These are phyloP conservation scores for Proales similis DNA, from an alignment of 1,140 invertebrate species.

Conservation along the genomic window DNA sequence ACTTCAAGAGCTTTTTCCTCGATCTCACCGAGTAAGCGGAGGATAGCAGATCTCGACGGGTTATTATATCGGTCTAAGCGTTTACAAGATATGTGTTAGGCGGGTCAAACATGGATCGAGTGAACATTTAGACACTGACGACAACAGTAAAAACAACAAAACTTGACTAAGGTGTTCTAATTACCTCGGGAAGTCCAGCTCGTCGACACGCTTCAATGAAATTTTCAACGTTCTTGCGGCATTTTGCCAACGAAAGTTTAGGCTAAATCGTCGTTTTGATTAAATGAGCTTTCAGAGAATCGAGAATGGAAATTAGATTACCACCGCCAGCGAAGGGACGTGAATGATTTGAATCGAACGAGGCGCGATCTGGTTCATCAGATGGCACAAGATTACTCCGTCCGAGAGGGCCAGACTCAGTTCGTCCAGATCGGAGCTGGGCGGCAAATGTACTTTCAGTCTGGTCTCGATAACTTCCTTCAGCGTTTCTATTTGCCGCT, in stretches of 20 bases:
- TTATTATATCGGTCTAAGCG: slow-evolving; percentile 4
- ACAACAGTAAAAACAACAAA: background rate
- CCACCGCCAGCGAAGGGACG: slow-evolving; percentile 84
- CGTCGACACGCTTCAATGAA: slow-evolving; percentile 84
- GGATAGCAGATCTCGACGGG: slow-evolving; percentile 19
- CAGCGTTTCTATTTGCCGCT: slow-evolving; percentile 72
- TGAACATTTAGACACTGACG: background rate
- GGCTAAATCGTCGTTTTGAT: slow-evolving; percentile 59
- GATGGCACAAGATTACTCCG: slow-evolving; percentile 83
- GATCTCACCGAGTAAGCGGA: slow-evolving; percentile 32
- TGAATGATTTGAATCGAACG: slow-evolving; percentile 82
- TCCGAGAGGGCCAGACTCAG: slow-evolving; percentile 75
- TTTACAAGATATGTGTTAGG: slow-evolving; percentile 10
- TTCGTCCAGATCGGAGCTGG: slow-evolving; percentile 61
- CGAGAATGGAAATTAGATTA: slow-evolving; percentile 6
- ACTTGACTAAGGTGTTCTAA: background rate
- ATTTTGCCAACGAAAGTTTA: slow-evolving; percentile 82
- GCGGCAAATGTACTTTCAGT: slow-evolving; percentile 6
- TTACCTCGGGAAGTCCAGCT: slow-evolving; percentile 87
- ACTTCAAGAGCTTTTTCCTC: slow-evolving; percentile 9
- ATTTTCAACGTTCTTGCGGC: slow-evolving; percentile 85
- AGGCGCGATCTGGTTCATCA: slow-evolving; percentile 81
- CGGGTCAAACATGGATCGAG: background rate
- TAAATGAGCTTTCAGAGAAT: background rate
- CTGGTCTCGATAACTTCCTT: slow-evolving; percentile 57